Evolutionary conservation across 1,140 invertebrate genomes (phyloP).

Genomic region (Nebria ingens): DNA sequence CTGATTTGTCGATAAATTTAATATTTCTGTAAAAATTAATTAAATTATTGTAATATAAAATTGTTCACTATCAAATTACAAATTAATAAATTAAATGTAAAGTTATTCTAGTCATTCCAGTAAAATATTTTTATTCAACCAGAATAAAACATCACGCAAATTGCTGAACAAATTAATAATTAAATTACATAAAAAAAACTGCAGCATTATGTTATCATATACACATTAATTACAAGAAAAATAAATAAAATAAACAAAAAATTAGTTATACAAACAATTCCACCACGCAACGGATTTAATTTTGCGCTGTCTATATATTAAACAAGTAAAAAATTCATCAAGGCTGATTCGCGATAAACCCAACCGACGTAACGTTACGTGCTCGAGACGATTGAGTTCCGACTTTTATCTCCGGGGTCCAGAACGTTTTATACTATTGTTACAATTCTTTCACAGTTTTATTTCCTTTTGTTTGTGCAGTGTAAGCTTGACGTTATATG

Average conservation of each 20-base stretch:
- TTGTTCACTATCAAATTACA: too few species aligned
- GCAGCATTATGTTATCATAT: background rate
- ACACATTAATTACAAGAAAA: background rate
- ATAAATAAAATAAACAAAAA: background rate
- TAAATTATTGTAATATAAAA: too few species aligned
- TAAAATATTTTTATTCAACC: too few species aligned
- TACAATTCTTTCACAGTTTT: background rate
- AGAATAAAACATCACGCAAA: too few species aligned
- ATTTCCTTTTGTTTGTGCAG: background rate
- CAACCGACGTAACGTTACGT: too few species aligned
- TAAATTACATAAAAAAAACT: background rate
- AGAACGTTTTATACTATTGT: background rate
- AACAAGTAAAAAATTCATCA: background rate
- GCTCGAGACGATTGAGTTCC: too few species aligned
- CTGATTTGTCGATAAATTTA: too few species aligned
- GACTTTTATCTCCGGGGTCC: background rate
- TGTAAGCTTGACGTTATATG: background rate
- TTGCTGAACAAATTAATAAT: background rate
- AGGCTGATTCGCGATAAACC: background rate
- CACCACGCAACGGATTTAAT: background rate
- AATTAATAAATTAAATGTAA: too few species aligned
- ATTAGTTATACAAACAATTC: background rate
- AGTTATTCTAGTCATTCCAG: too few species aligned
- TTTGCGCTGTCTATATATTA: too few species aligned
- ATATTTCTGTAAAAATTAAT: too few species aligned